Evolutionary conservation across 1,140 invertebrate genomes (phyloP), one percentile per base, ranked within the genome.

Genomic region (Chironomus striatipennis): DNA sequence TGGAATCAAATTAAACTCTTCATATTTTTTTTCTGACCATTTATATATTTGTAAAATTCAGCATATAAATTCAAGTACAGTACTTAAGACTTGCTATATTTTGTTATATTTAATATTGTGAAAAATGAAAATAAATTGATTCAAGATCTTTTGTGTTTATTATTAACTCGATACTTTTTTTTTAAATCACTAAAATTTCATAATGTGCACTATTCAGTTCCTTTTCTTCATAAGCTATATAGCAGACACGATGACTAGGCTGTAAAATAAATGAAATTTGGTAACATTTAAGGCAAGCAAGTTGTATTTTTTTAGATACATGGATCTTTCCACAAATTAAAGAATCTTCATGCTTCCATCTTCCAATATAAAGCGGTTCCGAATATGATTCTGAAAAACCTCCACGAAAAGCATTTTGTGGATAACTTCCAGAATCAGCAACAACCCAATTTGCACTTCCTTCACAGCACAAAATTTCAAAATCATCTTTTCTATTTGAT

Each of bases 401-500:
- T 20, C 0, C 65, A 20, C 15, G 65, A 70, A 70, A 70, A 20
- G 65, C 65, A 20, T 18, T 20, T 5, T 18, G 18, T 1, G 65
- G 65, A 8, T 2, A 15, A 20, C 20, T 9, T 18, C 65, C 65
- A 7, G n/a, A 9, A 18, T 70, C 15, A 20, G 65, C 65, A 70
- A 70, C 65, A 9, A 70, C 17, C 65, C 65, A 70, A 10, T 70
- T 70, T 1, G 17, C n/a, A 18, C 9, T 18, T 7, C 15, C n/a
- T 18, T 21, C 65, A 70, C 20, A 20, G 3, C n/a, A 7, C 18
- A 70, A 70, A 70, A 70, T 70, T 70, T 70, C 65, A 70, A 70
- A 70, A 21, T 70, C 65, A 4, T 18, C 7, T 12, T 70, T 70
- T 70, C 4, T 70, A 70, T 70, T 70, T 20, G 17, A 18, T 8